Percentiles rank a stretch among this genome's conserved stretches.
phyloP scores from a whole-genome alignment of 2,113 vertebrate species.

The Euleptes europaea region DNA sequence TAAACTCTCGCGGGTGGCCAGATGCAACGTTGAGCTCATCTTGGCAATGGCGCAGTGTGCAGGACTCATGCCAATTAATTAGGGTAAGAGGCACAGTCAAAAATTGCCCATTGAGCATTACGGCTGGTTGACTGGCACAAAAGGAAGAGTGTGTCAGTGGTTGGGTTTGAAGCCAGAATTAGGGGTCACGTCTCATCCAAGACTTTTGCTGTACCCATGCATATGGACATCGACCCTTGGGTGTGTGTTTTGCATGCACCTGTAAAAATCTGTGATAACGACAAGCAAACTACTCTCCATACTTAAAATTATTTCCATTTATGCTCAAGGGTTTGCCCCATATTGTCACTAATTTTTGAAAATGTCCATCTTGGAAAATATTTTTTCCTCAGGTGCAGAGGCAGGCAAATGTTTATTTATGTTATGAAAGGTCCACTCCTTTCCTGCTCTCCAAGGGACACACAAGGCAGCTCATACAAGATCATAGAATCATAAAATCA shows the following conservation, averaged over 20 bases:
- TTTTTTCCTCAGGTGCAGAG: too few species aligned
- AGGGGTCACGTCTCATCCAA: constrained; percentile 1
- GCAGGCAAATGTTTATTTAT: too few species aligned
- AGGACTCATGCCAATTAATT: constrained; percentile 61
- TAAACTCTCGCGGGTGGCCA: neutral
- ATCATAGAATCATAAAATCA: too few species aligned
- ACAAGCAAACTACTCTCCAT: neutral
- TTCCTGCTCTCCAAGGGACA: too few species aligned
- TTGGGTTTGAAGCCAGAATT: constrained; percentile 54
- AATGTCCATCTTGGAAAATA: too few species aligned
- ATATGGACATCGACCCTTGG: neutral
- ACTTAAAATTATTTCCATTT: too few species aligned
- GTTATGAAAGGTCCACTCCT: too few species aligned
- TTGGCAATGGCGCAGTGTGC: constrained; percentile 33
- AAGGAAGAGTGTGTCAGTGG: constrained; percentile 37
- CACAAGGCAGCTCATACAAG: too few species aligned
- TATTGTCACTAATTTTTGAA: too few species aligned
- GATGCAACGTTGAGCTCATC: constrained; percentile 53
- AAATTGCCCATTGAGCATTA: constrained; percentile 59
- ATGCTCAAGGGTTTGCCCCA: neutral
- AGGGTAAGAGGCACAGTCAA: constrained; percentile 44
- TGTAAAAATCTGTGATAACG: neutral
- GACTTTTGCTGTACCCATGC: neutral
- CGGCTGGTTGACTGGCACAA: constrained; percentile 45
- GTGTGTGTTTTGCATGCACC: neutral